Conservation (phyloP, 2,888 invertebrate genomes). For the Eledone cirrhosa region DNA sequence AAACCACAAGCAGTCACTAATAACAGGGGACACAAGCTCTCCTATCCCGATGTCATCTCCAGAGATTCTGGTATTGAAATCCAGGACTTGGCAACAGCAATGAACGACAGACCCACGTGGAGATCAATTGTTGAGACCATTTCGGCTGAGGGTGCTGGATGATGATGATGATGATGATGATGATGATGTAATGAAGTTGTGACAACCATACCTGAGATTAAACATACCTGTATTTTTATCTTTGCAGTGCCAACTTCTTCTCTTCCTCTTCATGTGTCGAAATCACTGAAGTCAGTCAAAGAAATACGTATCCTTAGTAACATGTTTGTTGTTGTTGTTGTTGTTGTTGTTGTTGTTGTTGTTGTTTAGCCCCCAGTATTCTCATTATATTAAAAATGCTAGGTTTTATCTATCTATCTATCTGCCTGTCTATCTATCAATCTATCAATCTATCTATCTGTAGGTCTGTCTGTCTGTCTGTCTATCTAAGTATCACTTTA, state of each 20-base stretch:
- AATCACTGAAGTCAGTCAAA: constrained; percentile 44
- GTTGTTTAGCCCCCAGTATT: background rate
- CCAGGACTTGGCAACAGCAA: too few relatives aligned
- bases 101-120: background rate
- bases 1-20: too few relatives aligned
- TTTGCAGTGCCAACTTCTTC: constrained; percentile 6
- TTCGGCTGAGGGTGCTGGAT: too few relatives aligned
- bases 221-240: background rate
- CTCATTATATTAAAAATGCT: background rate
- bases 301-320: constrained; percentile 57
- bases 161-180: background rate
- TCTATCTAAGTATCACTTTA: too few relatives aligned
- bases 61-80: too few relatives aligned
- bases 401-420: background rate
- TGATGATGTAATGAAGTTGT: background rate
- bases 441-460: background rate
- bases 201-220: too few relatives aligned
- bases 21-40: too few relatives aligned
- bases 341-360: background rate
- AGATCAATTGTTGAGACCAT: too few relatives aligned
- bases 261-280: background rate
- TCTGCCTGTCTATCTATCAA: background rate
- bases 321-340: background rate
- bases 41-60: too few relatives aligned
- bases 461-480: too few relatives aligned